phyloP scores from a whole-genome alignment of 1,140 invertebrate genomes.

The Hydropsyche tenuis region DNA sequence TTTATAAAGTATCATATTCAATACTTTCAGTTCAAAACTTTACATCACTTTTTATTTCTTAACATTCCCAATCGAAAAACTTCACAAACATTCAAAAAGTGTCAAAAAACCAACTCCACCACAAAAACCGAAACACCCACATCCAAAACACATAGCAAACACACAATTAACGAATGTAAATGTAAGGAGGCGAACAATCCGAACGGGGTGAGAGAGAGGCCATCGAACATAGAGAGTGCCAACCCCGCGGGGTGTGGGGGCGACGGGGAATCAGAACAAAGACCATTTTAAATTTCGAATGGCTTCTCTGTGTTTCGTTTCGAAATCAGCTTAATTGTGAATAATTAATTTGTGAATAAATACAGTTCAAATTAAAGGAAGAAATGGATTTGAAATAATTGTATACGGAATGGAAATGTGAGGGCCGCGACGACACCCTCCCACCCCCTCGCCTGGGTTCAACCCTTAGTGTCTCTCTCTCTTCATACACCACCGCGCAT shows the following conservation, averaged over 20 bases:
- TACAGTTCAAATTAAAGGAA: slow-evolving; percentile 48
- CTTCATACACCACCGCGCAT: slow-evolving; percentile 8
- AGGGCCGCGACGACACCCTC: background rate
- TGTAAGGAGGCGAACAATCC: slow-evolving; percentile 43
- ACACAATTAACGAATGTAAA: slow-evolving; percentile 51
- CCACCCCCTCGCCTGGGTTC: background rate
- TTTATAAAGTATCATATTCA: too few species aligned
- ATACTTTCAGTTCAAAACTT: too few species aligned
- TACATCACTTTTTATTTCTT: too few species aligned
- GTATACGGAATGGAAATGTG: slow-evolving; percentile 27
- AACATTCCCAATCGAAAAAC: too few species aligned
- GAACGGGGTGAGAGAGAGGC: slow-evolving; percentile 29
- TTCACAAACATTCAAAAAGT: too few species aligned
- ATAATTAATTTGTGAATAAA: slow-evolving; percentile 51
- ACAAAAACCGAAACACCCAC: too few species aligned
- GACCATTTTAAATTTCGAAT: slow-evolving; percentile 50
- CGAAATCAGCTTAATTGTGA: slow-evolving; percentile 51
- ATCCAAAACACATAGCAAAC: background rate
- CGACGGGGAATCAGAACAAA: slow-evolving; percentile 48
- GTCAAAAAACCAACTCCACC: too few species aligned
- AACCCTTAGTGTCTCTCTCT: background rate
- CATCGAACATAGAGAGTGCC: background rate
- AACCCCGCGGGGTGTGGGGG: slow-evolving; percentile 1
- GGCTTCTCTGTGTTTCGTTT: slow-evolving; percentile 50
- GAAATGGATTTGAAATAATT: slow-evolving; percentile 45